A percentile compares a stretch with the other conserved stretches of the same genome.
Evolutionary conservation across 2,797 vertebrate species (phyloP).

Genomic region (Chelidonichthys spinosus): DNA sequence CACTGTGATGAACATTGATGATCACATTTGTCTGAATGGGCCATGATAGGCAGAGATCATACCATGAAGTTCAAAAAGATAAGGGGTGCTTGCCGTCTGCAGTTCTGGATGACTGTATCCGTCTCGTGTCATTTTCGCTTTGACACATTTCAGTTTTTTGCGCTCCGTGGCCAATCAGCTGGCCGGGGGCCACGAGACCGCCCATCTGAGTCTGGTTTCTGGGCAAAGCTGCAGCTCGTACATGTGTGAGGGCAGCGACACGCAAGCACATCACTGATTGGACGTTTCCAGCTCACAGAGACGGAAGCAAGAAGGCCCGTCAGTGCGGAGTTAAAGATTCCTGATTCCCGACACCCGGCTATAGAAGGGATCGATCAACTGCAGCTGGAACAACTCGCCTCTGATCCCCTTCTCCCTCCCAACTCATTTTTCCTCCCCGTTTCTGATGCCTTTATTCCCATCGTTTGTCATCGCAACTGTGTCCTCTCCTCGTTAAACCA

Average conservation of each 20-base stretch:
- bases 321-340: conserved; percentile 32
- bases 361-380: conserved; percentile 63
- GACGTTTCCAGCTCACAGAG: conserved; percentile 33
- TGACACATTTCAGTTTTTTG: no score
- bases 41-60: no score
- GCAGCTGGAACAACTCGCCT: conserved; percentile 56
- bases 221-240: neutral
- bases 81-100: no score
- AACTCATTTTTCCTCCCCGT: conserved; percentile 3
- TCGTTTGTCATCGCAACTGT: neutral
- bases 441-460: conserved; percentile 13
- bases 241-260: neutral
- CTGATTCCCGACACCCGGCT: conserved; percentile 42
- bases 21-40: no score
- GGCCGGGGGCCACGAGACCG: no score
- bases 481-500: conserved; percentile 21
- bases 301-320: conserved; percentile 6
- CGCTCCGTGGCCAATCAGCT: no score
- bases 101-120: no score
- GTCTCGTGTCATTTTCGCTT: no score
- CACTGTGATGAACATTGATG: no score
- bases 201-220: no score
- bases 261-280: conserved; percentile 22
- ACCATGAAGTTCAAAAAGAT: no score
- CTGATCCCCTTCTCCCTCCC: conserved; percentile 16